Evolutionary conservation across 2,797 vertebrate species (phyloP), one percentile per base, ranked within the genome.

Genomic region (Xenops minutus): DNA sequence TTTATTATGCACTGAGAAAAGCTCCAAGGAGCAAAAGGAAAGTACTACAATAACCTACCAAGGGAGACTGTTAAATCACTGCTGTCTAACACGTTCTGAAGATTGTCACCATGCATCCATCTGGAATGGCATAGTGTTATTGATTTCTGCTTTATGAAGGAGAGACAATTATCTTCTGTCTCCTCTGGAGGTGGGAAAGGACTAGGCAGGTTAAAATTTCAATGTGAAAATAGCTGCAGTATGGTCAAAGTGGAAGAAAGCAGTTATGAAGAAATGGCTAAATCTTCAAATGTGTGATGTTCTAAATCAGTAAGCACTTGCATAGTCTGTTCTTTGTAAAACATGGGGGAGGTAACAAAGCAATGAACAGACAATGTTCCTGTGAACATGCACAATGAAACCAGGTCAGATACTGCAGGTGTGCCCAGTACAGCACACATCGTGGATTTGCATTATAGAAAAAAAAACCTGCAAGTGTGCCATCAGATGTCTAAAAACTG

Each of bases 21-120:
- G 9, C 58, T 84, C 12, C 61, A 61, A 67, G 7, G 37, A 77
- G 5, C 7, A 37, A 44, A 24, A 59, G 32, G 8, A 78, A 84
- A 68, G 8, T 22, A 6, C 21, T 72, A n/a, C 15, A 49, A 34
- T 72, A 59, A 48, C 32, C 12, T 52, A 17, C 12, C 11, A 10
- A 62, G 18, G 7, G 12, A 44, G 14, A n/a, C 6, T n/a, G 12
- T 66, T 92, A 67, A 55, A 51, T 71, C n/a, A 19, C 4, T 6
- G 5, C 19, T 49, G 22, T 20, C 9, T 37, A 64, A 54, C 6
- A 0, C 0, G 0, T 22, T 93, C 27, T 23, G 41, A 74, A 56
- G 37, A 54, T 37, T 2, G 1, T 34, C 12, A 52, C 34, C 1
- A 0, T 44, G 44, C 32, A 52, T 46, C 58, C 12, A 27, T 67